Conservation (phyloP, 2,888 invertebrate genomes). For the Geophilus truncorum region DNA sequence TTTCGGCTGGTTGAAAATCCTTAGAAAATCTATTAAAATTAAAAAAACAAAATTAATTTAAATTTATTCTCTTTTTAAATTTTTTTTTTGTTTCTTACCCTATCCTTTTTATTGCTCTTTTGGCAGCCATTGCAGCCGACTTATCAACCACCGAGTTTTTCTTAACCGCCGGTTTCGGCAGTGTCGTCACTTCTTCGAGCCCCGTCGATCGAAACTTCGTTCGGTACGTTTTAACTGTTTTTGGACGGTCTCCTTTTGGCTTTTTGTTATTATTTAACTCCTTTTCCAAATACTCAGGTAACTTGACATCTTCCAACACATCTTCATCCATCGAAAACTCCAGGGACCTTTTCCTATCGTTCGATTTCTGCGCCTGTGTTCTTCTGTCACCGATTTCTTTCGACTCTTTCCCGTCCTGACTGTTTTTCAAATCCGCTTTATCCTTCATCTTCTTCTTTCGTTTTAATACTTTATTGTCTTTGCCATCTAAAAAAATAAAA, state of each 20-base stretch:
- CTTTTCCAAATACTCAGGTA: conserved; percentile 35
- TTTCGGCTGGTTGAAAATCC: conserved; percentile 61
- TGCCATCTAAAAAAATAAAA: background rate
- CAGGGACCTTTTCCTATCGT: background rate
- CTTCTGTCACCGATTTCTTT: conserved; percentile 35
- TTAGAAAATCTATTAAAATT: conserved; percentile 33
- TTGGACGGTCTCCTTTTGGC: conserved; percentile 56
- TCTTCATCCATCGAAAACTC: conserved; percentile 28
- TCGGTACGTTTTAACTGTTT: conserved; percentile 86
- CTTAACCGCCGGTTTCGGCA: conserved; percentile 49
- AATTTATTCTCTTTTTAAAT: too few species aligned
- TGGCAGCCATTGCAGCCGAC: conserved; percentile 40
- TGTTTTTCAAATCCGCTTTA: conserved; percentile 42
- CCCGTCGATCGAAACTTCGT: conserved; percentile 86
- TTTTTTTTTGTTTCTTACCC: too few species aligned
- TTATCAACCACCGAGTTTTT: conserved; percentile 15
- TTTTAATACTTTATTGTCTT: conserved; percentile 31
- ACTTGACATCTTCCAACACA: conserved; percentile 37
- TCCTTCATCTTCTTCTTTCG: conserved; percentile 34
- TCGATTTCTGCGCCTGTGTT: background rate
- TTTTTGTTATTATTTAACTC: conserved; percentile 43
- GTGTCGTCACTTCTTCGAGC: conserved; percentile 62
- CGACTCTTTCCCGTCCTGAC: background rate
- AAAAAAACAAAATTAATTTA: background rate
- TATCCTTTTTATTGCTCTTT: conserved; percentile 40